phyloP scores from a whole-genome alignment of 2,888 invertebrate genomes.

The Machimus atricapillus region DNA sequence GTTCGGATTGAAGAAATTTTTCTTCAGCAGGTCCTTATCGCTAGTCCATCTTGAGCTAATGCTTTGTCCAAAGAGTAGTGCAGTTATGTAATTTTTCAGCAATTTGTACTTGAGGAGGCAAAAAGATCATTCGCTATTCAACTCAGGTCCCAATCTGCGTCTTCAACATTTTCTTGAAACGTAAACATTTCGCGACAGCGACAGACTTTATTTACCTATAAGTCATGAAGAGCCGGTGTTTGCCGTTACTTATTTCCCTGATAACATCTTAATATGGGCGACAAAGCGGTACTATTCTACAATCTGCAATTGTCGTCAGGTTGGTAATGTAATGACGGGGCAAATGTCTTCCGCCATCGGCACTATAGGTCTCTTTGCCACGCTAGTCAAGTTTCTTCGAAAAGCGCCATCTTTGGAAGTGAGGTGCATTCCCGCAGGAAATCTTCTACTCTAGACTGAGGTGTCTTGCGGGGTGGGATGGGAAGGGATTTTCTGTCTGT shows the following conservation, averaged over 20 bases:
- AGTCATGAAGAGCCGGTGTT: background rate
- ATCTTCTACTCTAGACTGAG: background rate
- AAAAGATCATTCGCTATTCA: background rate
- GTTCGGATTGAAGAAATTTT: background rate
- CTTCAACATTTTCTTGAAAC: background rate
- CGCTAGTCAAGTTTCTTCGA: background rate
- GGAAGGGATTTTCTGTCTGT: background rate
- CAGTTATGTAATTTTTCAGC: background rate
- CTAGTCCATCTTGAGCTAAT: background rate
- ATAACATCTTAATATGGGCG: slow-evolving; percentile 20
- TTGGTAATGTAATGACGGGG: background rate
- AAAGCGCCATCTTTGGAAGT: background rate
- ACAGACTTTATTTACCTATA: background rate
- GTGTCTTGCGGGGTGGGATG: background rate
- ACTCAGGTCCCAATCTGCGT: background rate
- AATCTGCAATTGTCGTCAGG: background rate
- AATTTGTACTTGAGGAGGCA: background rate
- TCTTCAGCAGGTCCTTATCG: background rate
- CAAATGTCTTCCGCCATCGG: background rate
- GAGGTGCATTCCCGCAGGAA: background rate
- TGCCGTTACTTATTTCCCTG: background rate
- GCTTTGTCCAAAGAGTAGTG: background rate
- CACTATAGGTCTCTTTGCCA: background rate
- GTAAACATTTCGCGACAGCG: background rate
- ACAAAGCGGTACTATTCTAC: background rate